phyloP scores from a whole-genome alignment of 1,140 invertebrate species.

The Drosophila gunungcola region DNA sequence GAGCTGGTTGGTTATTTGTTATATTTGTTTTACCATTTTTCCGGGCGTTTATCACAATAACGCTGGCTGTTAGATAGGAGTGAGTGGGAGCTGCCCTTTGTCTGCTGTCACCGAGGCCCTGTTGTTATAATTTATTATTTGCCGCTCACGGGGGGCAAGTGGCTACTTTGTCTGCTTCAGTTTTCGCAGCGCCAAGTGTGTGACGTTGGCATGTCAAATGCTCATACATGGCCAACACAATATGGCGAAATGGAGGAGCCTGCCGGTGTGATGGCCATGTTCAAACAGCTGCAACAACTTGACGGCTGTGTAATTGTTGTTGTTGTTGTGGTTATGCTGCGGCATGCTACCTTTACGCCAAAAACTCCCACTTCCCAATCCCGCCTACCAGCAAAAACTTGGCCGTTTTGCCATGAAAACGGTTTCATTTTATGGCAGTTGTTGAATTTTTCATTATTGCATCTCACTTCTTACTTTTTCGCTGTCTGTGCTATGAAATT shows the following conservation, averaged over 20 bases:
- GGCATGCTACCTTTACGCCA: slow-evolving; percentile 22
- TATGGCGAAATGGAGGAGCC: slow-evolving; percentile 41
- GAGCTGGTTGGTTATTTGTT: slow-evolving; percentile 32
- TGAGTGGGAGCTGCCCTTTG: slow-evolving; percentile 42
- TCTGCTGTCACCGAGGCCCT: slow-evolving; percentile 60
- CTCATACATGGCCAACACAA: slow-evolving; percentile 52
- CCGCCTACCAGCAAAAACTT: slow-evolving; percentile 6
- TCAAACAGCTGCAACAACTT: slow-evolving; percentile 72
- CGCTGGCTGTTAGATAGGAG: slow-evolving; percentile 18
- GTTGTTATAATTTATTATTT: slow-evolving; percentile 74
- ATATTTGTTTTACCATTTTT: slow-evolving; percentile 47
- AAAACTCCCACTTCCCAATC: slow-evolving; percentile 4
- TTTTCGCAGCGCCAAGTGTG: slow-evolving; percentile 40
- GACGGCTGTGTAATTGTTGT: slow-evolving; percentile 31
- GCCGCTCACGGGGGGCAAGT: slow-evolving; percentile 63
- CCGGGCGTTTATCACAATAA: slow-evolving; percentile 50
- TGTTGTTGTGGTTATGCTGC: slow-evolving; percentile 42
- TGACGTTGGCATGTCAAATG: slow-evolving; percentile 75
- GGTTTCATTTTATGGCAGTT: slow-evolving; percentile 67
- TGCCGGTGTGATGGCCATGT: slow-evolving; percentile 47
- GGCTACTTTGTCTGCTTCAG: slow-evolving; percentile 34
- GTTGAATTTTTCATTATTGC: slow-evolving; percentile 21
- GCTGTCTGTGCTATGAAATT: slow-evolving; percentile 51
- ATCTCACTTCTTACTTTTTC: slow-evolving; percentile 13
- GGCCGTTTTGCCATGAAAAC: slow-evolving; percentile 39